Percentiles rank a stretch among this genome's conserved stretches.
These are phyloP conservation scores for Corticium candelabrum DNA, from an alignment of 37 sponge, comb jelly and placozoan genomes.

Conservation along the genomic window DNA sequence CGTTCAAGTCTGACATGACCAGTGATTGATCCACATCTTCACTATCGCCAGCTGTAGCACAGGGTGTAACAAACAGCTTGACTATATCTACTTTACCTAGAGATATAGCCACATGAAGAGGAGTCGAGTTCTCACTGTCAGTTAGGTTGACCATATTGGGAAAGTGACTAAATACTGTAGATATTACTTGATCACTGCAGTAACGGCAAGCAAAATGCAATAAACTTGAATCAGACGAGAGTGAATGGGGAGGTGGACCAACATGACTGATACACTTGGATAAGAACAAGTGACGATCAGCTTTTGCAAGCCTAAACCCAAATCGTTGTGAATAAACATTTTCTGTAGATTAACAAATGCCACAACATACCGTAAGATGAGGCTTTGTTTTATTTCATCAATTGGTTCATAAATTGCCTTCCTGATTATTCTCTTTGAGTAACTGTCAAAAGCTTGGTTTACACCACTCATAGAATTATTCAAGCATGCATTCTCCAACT, in stretches of 20 bases:
- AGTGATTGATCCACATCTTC: neutral
- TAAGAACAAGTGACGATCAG: neutral
- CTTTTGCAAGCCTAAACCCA: neutral
- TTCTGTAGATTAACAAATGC: no score
- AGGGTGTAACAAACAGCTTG: neutral
- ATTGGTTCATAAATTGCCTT: no score
- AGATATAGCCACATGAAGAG: neutral
- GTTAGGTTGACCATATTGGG: neutral
- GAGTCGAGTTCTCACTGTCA: neutral
- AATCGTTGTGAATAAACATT: neutral
- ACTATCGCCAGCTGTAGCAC: neutral
- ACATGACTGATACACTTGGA: neutral
- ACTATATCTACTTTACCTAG: neutral
- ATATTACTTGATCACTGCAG: neutral
- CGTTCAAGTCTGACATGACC: neutral
- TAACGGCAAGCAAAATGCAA: neutral
- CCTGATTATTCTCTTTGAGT: no score
- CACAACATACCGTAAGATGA: no score
- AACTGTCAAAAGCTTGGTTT: no score
- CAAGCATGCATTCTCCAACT: no score
- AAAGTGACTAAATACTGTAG: neutral
- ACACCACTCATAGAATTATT: no score
- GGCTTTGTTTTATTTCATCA: no score
- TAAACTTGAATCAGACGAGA: neutral
- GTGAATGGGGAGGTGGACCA: neutral